Percentiles rank a stretch among this genome's conserved stretches.
Evolutionary conservation across 2,888 invertebrate species (phyloP).

Genomic region (Agrilus biguttatus): DNA sequence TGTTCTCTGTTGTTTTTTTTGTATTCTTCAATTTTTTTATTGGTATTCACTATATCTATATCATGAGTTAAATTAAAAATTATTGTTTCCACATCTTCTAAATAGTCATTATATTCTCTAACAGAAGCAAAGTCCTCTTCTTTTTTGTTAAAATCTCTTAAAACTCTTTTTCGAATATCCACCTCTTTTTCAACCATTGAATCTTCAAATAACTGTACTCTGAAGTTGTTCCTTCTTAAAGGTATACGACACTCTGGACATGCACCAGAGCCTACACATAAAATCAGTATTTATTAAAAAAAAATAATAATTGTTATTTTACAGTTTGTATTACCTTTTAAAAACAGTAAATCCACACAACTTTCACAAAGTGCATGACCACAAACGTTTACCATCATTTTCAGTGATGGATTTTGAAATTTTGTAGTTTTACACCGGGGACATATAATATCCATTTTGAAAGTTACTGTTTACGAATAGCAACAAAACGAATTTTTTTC

Average conservation of each 20-base stretch:
- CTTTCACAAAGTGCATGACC: constrained; percentile 96
- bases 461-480: constrained; percentile 1
- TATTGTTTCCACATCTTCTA: constrained; percentile 88
- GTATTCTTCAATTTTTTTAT: constrained; percentile 80
- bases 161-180: constrained; percentile 77
- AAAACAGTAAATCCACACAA: constrained; percentile 90
- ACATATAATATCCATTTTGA: constrained; percentile 68
- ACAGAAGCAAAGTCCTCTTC: constrained; percentile 81
- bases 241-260: constrained; percentile 91
- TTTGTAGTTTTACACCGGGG: constrained; percentile 95
- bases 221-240: constrained; percentile 75
- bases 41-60: constrained; percentile 76
- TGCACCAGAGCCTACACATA: constrained; percentile 63
- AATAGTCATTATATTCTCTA: constrained; percentile 86
- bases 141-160: constrained; percentile 86
- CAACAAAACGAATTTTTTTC: too few species aligned
- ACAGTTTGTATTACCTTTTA: constrained; percentile 56
- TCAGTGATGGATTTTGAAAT: constrained; percentile 90
- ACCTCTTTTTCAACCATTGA: constrained; percentile 94
- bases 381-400: constrained; percentile 96
- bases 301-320: too few species aligned
- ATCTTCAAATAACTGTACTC: constrained; percentile 94
- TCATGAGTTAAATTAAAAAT: constrained; percentile 84
- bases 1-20: constrained; percentile 79
- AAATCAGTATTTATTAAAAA: not conserved